Conservation (phyloP, 2,888 invertebrate genomes). For the Hyalella azteca region DNA sequence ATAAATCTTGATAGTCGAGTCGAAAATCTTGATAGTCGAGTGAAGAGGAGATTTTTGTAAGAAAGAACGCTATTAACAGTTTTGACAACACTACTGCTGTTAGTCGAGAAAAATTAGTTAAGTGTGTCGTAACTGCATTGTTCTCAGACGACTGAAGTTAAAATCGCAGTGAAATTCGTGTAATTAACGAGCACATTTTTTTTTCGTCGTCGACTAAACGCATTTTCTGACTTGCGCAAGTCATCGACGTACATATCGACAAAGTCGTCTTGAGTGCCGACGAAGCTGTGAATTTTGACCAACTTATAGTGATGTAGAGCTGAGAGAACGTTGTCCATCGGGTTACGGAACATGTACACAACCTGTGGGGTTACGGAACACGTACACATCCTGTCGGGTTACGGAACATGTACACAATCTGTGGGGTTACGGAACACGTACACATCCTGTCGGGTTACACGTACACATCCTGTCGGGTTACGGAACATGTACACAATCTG, state of each 20-base stretch:
- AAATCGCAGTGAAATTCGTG: no score
- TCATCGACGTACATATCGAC: constrained; percentile 16
- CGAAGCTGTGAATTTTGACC: background rate
- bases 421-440: background rate
- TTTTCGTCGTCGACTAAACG: no score
- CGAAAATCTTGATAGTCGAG: no score
- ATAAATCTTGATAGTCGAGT: no score
- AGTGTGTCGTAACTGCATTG: no score
- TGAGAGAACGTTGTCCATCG: constrained; percentile 20
- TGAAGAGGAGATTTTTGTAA: no score
- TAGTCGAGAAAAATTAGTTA: no score
- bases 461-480: constrained; percentile 6
- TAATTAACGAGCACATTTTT: no score
- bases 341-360: constrained; percentile 24
- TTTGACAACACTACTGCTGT: no score
- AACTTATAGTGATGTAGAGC: constrained; percentile 11
- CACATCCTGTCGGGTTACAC: background rate
- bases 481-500: background rate
- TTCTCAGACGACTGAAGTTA: no score
- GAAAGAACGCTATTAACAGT: no score
- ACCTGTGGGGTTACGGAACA: background rate
- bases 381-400: background rate
- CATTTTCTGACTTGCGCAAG: constrained; percentile 22
- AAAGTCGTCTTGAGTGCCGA: constrained; percentile 23
- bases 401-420: background rate